Conservation (phyloP, 2,888 invertebrate genomes). For the Limnephilus auricula region DNA sequence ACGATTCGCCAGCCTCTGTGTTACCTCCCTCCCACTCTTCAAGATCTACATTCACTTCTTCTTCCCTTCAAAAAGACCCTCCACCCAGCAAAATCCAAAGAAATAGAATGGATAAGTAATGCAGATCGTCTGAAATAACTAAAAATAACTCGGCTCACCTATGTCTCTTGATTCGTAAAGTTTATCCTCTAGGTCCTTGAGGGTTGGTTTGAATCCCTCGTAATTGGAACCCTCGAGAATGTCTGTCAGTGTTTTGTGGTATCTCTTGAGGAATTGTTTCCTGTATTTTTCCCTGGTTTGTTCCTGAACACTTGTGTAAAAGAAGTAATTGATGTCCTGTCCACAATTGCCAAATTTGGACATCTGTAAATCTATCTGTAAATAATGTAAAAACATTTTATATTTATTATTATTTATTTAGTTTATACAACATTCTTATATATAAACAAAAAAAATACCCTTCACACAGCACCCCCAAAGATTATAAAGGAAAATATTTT, state of each 20-base stretch:
- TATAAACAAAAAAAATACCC: too few relatives aligned
- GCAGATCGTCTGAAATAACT: background rate
- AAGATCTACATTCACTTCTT: too few relatives aligned
- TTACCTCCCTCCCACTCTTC: too few relatives aligned
- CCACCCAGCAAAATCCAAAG: too few relatives aligned
- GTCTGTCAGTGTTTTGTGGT: constrained; percentile 68
- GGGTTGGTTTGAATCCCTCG: constrained; percentile 53
- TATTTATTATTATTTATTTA: too few relatives aligned
- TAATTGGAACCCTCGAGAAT: constrained; percentile 68
- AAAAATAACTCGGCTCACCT: constrained; percentile 19
- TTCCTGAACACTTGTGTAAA: constrained; percentile 70
- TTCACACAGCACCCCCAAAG: too few relatives aligned
- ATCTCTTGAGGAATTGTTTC: constrained; percentile 68
- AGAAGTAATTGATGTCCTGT: constrained; percentile 72
- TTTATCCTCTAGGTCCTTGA: constrained; percentile 53
- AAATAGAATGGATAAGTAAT: background rate
- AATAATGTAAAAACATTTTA: background rate
- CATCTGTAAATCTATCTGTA: constrained; percentile 72
- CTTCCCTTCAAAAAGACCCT: too few relatives aligned
- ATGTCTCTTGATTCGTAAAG: constrained; percentile 57
- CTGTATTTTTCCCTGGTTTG: constrained; percentile 69
- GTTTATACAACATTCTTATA: too few relatives aligned
- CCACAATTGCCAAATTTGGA: constrained; percentile 71
- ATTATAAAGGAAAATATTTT: too few relatives aligned
- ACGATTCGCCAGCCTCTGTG: too few relatives aligned